Base-by-base conservation (phyloP, 1,140 invertebrate species). In the Radopholus similis region DNA sequence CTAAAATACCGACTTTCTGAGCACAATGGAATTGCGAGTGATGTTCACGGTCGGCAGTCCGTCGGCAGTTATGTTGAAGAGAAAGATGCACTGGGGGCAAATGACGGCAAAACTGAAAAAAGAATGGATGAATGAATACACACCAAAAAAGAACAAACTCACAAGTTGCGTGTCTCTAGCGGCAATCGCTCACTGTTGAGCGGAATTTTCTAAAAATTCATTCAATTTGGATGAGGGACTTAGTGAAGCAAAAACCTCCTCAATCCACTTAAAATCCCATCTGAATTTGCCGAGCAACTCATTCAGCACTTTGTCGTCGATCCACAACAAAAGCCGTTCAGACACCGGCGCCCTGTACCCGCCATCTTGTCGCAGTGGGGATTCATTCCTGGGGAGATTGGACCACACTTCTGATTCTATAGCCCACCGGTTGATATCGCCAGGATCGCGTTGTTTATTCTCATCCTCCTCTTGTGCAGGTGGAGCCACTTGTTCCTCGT, bases 21-120 rank as follows among this genome's bases (percentile, higher is more conserved):
- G 34, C 8, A 77, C 57, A 18, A 81, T 69, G 2, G 72, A 71
- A 21, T 59, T 62, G 64, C 82, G 79, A 0, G 64, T 68, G 6
- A 73, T 72, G 26, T 60, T 44, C 15, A 81, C 53, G 37, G 67
- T 51, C 4, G 79, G 79, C 23, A 64, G 38, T 49, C 79, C 79
- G 57, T 78, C 78, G 0, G 80, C 76, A 21, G 67, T 66, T 8
- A 81, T 78, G 44, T 74, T 74, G 9, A 81, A 55, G 44, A 76
- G 58, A 65, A 82, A 81, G 53, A 73, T 81, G 60, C 79, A 81
- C 13, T 81, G 62, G 1, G 74, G 55, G 51, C 79, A 81, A n/a
- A 81, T 66, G 42, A 68, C 71, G 4, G 78, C 70, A 5, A 81
- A 57, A 59, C 23, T 58, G 1, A 8, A 57, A 57, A 30, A 28